Percentiles rank a stretch among this genome's conserved stretches.
phyloP scores from a whole-genome alignment of 2,113 vertebrate genomes.

The Phoenicopterus ruber region DNA sequence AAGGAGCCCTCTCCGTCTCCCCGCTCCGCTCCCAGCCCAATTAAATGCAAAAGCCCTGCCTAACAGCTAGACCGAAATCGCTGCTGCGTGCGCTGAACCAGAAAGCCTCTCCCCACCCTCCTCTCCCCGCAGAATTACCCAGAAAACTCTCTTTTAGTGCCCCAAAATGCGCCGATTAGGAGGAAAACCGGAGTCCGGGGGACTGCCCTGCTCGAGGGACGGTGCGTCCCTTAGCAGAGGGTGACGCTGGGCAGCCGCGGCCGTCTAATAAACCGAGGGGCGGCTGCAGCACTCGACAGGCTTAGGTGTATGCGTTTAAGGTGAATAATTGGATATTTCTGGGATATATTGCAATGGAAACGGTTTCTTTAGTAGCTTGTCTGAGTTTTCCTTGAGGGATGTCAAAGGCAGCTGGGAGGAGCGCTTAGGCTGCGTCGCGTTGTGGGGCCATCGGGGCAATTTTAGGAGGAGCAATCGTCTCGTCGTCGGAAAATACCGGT shows the following conservation, averaged over 20 bases:
- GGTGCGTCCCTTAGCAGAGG: not conserved
- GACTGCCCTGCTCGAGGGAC: not conserved
- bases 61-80: rapidly evolving
- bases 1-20: not conserved
- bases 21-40: not conserved
- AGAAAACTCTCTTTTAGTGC: not conserved
- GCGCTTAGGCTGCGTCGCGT: rapidly evolving
- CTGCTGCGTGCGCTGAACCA: rapidly evolving
- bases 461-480: not conserved
- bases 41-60: not conserved
- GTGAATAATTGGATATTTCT: not conserved
- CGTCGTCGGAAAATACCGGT: not conserved
- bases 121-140: not conserved
- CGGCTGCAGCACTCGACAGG: too few relatives aligned
- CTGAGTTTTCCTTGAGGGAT: not conserved
- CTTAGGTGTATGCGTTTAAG: not conserved
- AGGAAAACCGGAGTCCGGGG: not conserved
- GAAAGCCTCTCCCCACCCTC: not conserved
- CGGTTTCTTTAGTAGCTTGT: not conserved
- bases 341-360: not conserved
- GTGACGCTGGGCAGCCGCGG: not conserved
- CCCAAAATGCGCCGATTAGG: rapidly evolving
- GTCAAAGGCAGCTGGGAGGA: not conserved
- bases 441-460: not conserved
- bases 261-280: rapidly evolving